Conservation (phyloP, 2,797 vertebrate species). For the Tachyglossus aculeatus region DNA sequence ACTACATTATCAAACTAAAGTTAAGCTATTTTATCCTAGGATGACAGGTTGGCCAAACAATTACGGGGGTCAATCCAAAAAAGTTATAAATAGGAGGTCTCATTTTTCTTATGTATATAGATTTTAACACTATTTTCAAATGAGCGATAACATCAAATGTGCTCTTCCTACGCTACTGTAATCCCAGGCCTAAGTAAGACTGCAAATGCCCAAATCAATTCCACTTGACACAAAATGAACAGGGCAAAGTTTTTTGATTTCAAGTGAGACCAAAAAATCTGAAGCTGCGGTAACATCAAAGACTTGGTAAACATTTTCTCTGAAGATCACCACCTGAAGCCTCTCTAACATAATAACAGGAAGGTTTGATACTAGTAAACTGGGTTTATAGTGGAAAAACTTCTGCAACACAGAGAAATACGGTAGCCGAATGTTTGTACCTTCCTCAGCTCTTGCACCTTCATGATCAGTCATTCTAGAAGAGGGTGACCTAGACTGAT, state of each 20-base stretch:
- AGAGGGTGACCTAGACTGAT: slow-evolving; percentile 80
- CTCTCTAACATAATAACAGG: neutral
- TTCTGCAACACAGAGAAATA: slow-evolving; percentile 67
- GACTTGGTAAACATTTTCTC: slow-evolving; percentile 15
- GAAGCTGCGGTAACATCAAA: neutral
- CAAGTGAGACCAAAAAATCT: slow-evolving; percentile 10
- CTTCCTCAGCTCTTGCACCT: slow-evolving; percentile 82
- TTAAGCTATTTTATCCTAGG: too few relatives aligned
- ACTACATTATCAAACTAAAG: too few relatives aligned
- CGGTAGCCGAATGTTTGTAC: slow-evolving; percentile 74
- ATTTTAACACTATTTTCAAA: too few relatives aligned
- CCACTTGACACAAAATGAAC: slow-evolving; percentile 9
- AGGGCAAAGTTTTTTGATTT: neutral
- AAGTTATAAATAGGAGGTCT: too few relatives aligned
- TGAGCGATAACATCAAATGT: too few relatives aligned
- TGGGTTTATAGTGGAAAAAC: slow-evolving; percentile 36
- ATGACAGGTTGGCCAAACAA: too few relatives aligned
- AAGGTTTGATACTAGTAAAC: slow-evolving; percentile 7
- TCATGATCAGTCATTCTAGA: slow-evolving; percentile 83
- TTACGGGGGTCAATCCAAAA: too few relatives aligned
- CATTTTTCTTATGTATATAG: too few relatives aligned
- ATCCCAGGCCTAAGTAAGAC: too few relatives aligned
- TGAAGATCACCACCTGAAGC: slow-evolving; percentile 11
- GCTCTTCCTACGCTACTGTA: too few relatives aligned
- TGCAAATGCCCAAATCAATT: too few relatives aligned